Conservation (phyloP, 2,888 invertebrate genomes). For the Erebia ligea region DNA sequence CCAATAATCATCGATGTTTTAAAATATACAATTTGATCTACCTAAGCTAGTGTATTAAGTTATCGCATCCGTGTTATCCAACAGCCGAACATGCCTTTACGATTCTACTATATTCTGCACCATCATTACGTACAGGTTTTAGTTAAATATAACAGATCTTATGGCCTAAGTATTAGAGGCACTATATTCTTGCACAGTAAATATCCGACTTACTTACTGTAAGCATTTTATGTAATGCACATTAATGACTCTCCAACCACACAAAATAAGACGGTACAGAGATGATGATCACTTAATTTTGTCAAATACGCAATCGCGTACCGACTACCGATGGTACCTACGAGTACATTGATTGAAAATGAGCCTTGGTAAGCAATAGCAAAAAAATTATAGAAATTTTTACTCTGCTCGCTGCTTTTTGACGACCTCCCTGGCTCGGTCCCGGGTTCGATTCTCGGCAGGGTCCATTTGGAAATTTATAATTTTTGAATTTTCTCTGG, state of each 20-base stretch:
- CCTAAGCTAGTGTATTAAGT: not conserved
- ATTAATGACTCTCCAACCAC: not conserved
- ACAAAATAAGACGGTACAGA: not conserved
- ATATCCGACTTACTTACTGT: not conserved
- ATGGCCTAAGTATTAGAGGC: not conserved
- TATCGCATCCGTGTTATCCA: not conserved
- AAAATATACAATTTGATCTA: not conserved
- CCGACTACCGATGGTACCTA: not conserved
- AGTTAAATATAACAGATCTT: conserved; percentile 4
- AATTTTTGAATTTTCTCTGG: no score
- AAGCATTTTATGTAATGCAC: conserved; percentile 10
- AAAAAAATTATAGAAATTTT: not conserved
- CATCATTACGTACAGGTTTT: not conserved
- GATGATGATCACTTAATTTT: not conserved
- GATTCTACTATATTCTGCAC: not conserved
- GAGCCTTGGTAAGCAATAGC: not conserved
- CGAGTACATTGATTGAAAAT: not conserved
- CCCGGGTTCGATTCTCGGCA: no score
- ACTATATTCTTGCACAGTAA: not conserved
- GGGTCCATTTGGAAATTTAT: no score
- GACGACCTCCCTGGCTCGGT: no score
- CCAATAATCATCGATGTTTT: no score
- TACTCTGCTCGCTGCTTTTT: no score
- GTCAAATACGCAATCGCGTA: conserved; percentile 8
- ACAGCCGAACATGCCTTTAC: not conserved